Base-by-base conservation (phyloP, 2,888 invertebrate species). In the Cylindroiulus punctatus region DNA sequence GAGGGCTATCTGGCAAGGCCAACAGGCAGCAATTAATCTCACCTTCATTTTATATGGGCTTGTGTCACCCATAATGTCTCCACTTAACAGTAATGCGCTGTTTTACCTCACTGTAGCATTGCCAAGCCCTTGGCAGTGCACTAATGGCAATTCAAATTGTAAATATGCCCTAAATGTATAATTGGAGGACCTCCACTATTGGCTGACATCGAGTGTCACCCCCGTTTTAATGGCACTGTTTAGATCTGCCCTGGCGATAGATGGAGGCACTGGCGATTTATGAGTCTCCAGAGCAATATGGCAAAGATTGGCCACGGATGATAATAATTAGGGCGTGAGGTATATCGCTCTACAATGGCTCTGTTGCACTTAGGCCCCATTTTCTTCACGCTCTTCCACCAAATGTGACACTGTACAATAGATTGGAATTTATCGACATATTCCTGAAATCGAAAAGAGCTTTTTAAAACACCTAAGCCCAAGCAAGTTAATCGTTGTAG, bases 1-100 rank as follows among this genome's bases (percentile, higher is more conserved):
- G 65, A 22, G 65, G n/a, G 65, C 65, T 65, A 65, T 65, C 65
- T 65, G 26, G 4, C 12, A 26, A 65, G 65, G 65, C 65, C 65
- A 65, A 65, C 65, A 65, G 65, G 65, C 65, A 65, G 65, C 26
- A 65, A 65, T 65, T 65, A 65, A 65, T 65, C 65, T 65, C 65
- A 65, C 65, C 65, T 65, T 65, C 65, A 26, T 65, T 65, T 65
- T 65, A 65, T 65, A 65, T 65, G 65, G 65, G 10, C 65, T 26
- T 65, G 65, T 65, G 65, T 65, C 65, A 65, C 8, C 65, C 65
- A 65, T 65, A 65, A 65, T 65, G 65, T 26, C 65, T 26, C 65
- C 26, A 10, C 65, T 65, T 65, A 65, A 65, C 65, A 65, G 65
- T 65, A 65, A 65, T 65, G 65, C 26, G 65, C 65, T 65, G 65